phyloP scores from a whole-genome alignment of 2,797 vertebrate genomes.

The Chelidonichthys spinosus region DNA sequence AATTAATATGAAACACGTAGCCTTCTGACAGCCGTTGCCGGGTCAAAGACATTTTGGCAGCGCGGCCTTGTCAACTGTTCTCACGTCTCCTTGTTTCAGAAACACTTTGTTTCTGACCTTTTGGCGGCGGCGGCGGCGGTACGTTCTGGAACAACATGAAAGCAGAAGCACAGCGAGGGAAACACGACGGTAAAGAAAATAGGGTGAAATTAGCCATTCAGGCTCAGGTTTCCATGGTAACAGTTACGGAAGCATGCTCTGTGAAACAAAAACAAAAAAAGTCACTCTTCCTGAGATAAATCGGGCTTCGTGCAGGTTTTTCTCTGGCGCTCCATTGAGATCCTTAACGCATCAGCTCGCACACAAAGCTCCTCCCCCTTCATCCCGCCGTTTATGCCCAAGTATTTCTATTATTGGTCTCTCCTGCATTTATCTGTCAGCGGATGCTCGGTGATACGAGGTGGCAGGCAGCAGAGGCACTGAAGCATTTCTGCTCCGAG shows the following conservation, averaged over 20 bases:
- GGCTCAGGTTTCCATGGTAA: constrained; percentile 56
- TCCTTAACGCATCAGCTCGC: constrained; percentile 29
- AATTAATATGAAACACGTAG: neutral
- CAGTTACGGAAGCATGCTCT: constrained; percentile 18
- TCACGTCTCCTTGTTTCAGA: constrained; percentile 18
- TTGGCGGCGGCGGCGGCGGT: neutral
- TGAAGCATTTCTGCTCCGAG: constrained; percentile 77
- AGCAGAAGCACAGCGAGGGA: constrained; percentile 12
- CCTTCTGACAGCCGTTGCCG: neutral
- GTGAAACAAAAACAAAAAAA: constrained; percentile 32
- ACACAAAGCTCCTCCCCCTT: constrained; percentile 45
- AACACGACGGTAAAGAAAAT: neutral
- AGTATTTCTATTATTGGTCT: constrained; percentile 79
- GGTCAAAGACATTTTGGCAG: constrained; percentile 6
- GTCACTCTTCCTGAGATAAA: constrained; percentile 11
- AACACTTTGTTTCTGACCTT: constrained; percentile 9
- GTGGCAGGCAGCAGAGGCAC: constrained; percentile 79
- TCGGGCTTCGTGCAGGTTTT: constrained; percentile 22
- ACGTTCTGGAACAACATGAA: constrained; percentile 7
- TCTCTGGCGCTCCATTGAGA: neutral
- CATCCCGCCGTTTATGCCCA: constrained; percentile 56
- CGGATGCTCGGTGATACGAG: constrained; percentile 73
- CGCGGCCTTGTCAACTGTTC: constrained; percentile 13
- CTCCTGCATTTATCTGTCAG: constrained; percentile 83
- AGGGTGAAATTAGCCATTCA: constrained; percentile 43